Percentiles rank a stretch among this genome's conserved stretches.
These are phyloP conservation scores for Dryadula phaetusa DNA, from an alignment of 2,888 invertebrate genomes.

Conservation along the genomic window DNA sequence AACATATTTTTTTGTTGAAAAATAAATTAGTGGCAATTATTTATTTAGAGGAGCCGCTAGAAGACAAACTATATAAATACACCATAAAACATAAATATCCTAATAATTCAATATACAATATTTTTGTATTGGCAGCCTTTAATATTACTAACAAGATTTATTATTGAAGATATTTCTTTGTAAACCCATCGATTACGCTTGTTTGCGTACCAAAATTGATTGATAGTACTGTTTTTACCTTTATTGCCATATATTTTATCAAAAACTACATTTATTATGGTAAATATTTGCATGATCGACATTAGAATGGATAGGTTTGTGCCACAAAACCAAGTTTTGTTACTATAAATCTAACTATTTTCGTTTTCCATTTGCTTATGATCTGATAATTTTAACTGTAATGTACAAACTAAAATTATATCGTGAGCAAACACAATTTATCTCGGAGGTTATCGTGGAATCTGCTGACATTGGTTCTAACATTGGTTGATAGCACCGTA, in stretches of 20 bases:
- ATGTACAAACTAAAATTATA: slow-evolving; percentile 49
- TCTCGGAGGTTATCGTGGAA: slow-evolving; percentile 60
- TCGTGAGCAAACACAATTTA: slow-evolving; percentile 66
- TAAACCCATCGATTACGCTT: slow-evolving; percentile 26
- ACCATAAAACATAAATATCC: background rate
- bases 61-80: background rate
- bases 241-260: slow-evolving; percentile 40
- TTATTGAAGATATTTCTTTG: slow-evolving; percentile 7
- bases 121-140: background rate
- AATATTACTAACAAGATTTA: slow-evolving; percentile 11
- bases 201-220: slow-evolving; percentile 42
- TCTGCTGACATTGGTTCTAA: slow-evolving; percentile 47
- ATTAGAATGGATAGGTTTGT: slow-evolving; percentile 43
- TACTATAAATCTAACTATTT: slow-evolving; percentile 54
- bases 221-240: slow-evolving; percentile 36
- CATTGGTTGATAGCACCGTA: background rate
- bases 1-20: too few species aligned
- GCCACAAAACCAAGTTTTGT: slow-evolving; percentile 17
- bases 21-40: too few species aligned
- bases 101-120: background rate
- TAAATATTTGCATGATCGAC: slow-evolving; percentile 48
- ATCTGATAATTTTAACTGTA: slow-evolving; percentile 60
- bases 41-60: background rate
- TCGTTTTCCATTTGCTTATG: slow-evolving; percentile 48
- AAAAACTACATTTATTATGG: slow-evolving; percentile 35